phyloP scores from a whole-genome alignment of 1,140 invertebrate genomes.

The Bombus cullumanus region DNA sequence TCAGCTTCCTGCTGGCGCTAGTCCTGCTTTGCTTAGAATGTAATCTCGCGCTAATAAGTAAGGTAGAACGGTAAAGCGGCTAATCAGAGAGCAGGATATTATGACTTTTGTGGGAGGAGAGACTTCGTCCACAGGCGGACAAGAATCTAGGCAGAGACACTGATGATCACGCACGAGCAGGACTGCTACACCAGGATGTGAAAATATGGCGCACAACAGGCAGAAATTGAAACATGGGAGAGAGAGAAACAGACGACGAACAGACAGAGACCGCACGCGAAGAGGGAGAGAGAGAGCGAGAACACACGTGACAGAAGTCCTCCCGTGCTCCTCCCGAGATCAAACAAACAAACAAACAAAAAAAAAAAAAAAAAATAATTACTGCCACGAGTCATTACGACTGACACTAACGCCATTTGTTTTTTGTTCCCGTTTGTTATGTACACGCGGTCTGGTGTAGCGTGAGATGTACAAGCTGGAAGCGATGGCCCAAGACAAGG shows the following conservation, averaged over 20 bases:
- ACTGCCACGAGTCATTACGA: constrained; percentile 64
- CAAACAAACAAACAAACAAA: neutral
- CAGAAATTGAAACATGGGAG: neutral
- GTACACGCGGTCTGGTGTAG: constrained; percentile 84
- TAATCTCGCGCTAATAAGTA: constrained; percentile 35
- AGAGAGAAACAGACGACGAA: constrained; percentile 3
- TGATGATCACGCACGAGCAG: constrained; percentile 9
- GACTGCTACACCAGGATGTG: constrained; percentile 36
- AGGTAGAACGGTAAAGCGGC: constrained; percentile 20
- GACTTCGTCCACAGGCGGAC: neutral
- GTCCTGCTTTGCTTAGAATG: constrained; percentile 50
- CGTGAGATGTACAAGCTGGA: constrained; percentile 98
- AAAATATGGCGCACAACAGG: constrained; percentile 19
- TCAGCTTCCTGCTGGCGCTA: constrained; percentile 70
- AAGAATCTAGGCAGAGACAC: neutral
- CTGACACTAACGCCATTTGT: constrained; percentile 78
- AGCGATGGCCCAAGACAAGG: constrained; percentile 98
- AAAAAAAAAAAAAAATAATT: constrained; percentile 6
- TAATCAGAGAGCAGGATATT: constrained; percentile 7
- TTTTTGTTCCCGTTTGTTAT: constrained; percentile 86
- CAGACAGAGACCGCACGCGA: neutral
- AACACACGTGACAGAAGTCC: neutral
- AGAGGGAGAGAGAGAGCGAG: neutral
- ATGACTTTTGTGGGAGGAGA: neutral
- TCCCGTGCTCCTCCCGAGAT: constrained; percentile 16